These are phyloP conservation scores for Orussus abietinus DNA, from an alignment of 1,140 invertebrate species.

Conservation along the genomic window DNA sequence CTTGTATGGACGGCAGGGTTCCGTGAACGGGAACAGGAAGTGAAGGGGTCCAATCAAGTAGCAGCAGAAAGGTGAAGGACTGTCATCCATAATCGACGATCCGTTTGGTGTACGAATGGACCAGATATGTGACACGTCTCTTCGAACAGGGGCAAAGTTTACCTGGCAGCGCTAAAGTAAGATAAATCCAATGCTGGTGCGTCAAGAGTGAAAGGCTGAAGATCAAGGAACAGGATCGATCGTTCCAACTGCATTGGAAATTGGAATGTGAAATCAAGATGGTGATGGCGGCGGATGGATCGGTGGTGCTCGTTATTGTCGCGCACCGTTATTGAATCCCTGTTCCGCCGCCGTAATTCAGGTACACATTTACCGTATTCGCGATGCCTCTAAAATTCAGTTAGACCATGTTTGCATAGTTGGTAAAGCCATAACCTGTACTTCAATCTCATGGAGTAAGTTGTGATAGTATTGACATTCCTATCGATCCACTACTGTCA, in stretches of 20 bases:
- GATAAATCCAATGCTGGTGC: background rate
- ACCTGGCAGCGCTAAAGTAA: background rate
- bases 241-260: constrained; percentile 27
- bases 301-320: constrained; percentile 33
- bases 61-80: background rate
- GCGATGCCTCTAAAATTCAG: background rate
- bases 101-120: too few relatives aligned
- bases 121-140: too few relatives aligned
- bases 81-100: background rate
- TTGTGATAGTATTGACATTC: background rate
- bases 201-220: background rate
- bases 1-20: background rate
- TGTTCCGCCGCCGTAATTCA: constrained; percentile 22
- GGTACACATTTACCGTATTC: constrained; percentile 22
- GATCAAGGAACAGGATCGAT: background rate
- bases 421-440: background rate
- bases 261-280: constrained; percentile 42
- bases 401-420: background rate
- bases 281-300: constrained; percentile 34
- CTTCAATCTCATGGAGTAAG: background rate
- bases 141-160: background rate
- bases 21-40: background rate
- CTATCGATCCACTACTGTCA: background rate
- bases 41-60: background rate
- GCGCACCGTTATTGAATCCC: constrained; percentile 27